A percentile compares a stretch with the other conserved stretches of the same genome.
Evolutionary conservation across 2,888 invertebrate species (phyloP).

Genomic region (Cantharis rufa): DNA sequence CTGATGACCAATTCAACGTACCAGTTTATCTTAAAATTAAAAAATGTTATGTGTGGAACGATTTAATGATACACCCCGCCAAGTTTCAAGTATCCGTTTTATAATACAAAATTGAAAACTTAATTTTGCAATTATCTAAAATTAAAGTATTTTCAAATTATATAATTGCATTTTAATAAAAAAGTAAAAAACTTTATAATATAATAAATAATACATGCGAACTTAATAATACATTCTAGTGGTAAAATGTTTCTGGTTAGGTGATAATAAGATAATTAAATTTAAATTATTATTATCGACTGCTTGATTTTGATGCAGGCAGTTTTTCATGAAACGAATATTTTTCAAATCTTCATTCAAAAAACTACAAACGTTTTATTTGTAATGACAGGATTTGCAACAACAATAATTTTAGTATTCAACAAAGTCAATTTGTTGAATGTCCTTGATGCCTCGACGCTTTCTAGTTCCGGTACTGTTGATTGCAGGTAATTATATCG

Average conservation of each 20-base stretch:
- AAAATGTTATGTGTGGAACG: not conserved
- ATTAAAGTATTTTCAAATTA: not conserved
- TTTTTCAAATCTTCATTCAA: not conserved
- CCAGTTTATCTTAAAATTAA: not conserved
- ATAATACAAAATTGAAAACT: not conserved
- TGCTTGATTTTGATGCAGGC: not conserved
- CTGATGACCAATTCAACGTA: not conserved
- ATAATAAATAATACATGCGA: not conserved
- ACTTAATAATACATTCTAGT: not conserved
- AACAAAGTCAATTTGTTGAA: slow-evolving; percentile 18
- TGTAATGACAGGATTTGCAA: slow-evolving; percentile 20
- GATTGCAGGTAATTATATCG: slow-evolving; percentile 22
- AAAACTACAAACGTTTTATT: slow-evolving; percentile 17
- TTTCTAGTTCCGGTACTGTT: slow-evolving; percentile 24
- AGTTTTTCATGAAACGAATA: not conserved
- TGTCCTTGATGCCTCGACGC: slow-evolving; percentile 19
- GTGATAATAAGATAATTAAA: not conserved
- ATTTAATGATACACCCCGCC: not conserved
- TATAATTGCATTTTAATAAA: not conserved
- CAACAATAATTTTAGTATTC: slow-evolving; percentile 13
- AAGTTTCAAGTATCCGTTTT: not conserved
- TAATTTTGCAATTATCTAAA: not conserved
- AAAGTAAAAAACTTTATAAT: not conserved
- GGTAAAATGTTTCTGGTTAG: not conserved
- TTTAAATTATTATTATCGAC: not conserved